Conservation (phyloP, 2,113 vertebrate genomes). For the Rhagologus leucostigma region DNA sequence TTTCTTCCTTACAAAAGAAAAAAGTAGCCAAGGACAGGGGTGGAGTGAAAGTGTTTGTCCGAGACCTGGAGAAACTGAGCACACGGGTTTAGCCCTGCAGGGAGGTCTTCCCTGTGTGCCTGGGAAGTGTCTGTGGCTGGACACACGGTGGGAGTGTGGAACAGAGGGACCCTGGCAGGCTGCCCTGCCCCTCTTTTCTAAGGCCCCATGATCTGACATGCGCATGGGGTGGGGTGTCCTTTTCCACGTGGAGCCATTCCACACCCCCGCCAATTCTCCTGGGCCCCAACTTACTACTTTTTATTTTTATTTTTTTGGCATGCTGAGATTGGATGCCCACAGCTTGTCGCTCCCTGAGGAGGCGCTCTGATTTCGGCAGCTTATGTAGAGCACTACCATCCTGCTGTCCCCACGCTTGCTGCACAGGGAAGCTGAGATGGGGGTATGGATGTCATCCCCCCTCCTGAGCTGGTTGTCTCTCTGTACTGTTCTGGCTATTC, state of each 20-base stretch:
- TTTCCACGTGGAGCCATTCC: not conserved
- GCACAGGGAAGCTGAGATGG: not conserved
- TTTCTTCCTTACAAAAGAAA: not conserved
- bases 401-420: not conserved
- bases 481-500: not conserved
- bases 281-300: not conserved
- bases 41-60: not conserved
- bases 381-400: conserved; percentile 21
- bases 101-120: not conserved
- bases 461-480: not conserved
- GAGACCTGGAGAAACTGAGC: not conserved
- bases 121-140: not conserved
- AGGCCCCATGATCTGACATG: not conserved
- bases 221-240: accelerated
- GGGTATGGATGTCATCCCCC: not conserved
- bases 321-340: conserved; percentile 29
- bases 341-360: conserved; percentile 33
- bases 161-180: not conserved
- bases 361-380: not conserved
- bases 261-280: not conserved
- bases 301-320: not conserved
- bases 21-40: not conserved
- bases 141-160: accelerated
- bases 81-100: not conserved
- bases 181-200: not conserved